Percentiles rank a stretch among this genome's conserved stretches.
Evolutionary conservation across 2,113 vertebrate genomes (phyloP).

Genomic region (Tyto alba): DNA sequence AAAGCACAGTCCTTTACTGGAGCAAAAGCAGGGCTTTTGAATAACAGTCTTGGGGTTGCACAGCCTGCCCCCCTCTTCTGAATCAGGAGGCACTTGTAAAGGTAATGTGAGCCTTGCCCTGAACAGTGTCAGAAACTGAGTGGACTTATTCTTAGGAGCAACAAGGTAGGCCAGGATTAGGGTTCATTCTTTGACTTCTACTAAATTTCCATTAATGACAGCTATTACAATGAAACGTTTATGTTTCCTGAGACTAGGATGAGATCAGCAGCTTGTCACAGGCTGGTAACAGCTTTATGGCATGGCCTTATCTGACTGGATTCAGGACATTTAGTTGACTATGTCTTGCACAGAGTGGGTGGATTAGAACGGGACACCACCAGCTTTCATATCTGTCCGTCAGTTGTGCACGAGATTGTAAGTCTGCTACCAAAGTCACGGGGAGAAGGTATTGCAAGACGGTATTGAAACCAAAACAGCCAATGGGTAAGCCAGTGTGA

Average conservation of each 20-base stretch:
- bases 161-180: not conserved
- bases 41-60: not conserved
- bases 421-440: not conserved
- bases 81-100: not conserved
- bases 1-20: not conserved
- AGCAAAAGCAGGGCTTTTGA: not conserved
- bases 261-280: not conserved
- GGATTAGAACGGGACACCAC: not conserved
- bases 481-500: not conserved
- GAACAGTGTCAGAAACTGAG: not conserved
- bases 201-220: not conserved
- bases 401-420: accelerated
- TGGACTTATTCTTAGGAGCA: not conserved
- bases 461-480: not conserved
- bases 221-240: not conserved
- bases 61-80: not conserved
- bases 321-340: not conserved
- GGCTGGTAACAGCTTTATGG: not conserved
- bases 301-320: not conserved
- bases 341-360: not conserved
- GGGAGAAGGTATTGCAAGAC: not conserved
- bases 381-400: not conserved
- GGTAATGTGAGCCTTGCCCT: not conserved
- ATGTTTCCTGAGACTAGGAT: not conserved
- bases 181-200: not conserved